Conservation (phyloP, 1,140 invertebrate genomes). For the Cydia pomonella region DNA sequence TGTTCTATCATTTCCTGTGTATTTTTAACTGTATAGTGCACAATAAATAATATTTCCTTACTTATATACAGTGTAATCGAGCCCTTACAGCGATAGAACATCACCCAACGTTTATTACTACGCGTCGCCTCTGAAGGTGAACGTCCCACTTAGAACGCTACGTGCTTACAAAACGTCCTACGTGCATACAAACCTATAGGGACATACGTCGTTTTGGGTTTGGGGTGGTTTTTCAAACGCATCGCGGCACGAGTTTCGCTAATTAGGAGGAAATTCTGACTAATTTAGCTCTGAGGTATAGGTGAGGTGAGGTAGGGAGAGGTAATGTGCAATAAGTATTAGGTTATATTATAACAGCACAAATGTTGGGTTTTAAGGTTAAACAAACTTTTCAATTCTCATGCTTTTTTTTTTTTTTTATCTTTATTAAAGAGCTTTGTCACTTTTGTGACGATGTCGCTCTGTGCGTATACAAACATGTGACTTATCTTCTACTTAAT, state of each 20-base stretch:
- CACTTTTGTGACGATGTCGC: no score
- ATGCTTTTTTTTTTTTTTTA: no score
- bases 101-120: neutral
- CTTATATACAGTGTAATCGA: no score
- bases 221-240: neutral
- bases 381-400: no score
- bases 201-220: neutral
- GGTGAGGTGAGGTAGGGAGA: neutral
- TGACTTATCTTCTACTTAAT: no score
- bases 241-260: neutral
- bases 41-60: no score
- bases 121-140: neutral
- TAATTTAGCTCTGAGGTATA: neutral
- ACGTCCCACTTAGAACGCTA: neutral
- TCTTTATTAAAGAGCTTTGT: no score
- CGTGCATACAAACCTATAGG: neutral
- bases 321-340: neutral
- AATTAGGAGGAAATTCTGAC: conserved; percentile 11
- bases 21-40: no score
- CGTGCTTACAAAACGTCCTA: neutral
- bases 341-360: neutral
- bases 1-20: no score
- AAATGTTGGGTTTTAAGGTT: no score
- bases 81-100: no score
- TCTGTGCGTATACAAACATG: no score